Conservation (phyloP, 2,888 invertebrate genomes). For the Ectemnius cavifrons region DNA sequence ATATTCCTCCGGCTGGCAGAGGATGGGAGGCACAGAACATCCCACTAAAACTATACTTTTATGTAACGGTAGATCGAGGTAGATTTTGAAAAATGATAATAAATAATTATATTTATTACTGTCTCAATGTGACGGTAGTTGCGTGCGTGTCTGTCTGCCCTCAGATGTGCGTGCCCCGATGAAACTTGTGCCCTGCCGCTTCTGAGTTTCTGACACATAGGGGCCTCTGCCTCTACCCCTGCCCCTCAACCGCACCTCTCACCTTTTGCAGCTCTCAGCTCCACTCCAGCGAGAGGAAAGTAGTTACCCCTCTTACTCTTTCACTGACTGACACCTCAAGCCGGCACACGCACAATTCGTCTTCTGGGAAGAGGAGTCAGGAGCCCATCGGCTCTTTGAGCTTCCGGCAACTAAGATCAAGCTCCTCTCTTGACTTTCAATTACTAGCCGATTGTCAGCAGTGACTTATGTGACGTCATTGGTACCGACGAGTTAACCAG, state of each 20-base stretch:
- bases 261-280: too few relatives aligned
- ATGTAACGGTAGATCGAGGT: too few relatives aligned
- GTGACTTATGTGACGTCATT: conserved; percentile 44
- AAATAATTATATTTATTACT: conserved; percentile 8
- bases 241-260: too few relatives aligned
- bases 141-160: background rate
- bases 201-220: background rate
- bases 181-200: background rate
- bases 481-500: background rate
- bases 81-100: background rate
- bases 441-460: conserved; percentile 10
- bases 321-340: background rate
- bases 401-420: too few relatives aligned
- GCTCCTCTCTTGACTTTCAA: conserved; percentile 27
- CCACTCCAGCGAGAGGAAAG: too few relatives aligned
- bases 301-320: background rate
- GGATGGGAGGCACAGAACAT: too few relatives aligned
- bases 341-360: too few relatives aligned
- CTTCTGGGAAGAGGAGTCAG: too few relatives aligned
- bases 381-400: too few relatives aligned
- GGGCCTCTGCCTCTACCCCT: too few relatives aligned
- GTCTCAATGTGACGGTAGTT: background rate
- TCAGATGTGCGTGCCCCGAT: conserved; percentile 15
- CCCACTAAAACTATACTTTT: too few relatives aligned
- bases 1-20: too few relatives aligned